Evolutionary conservation across 2,113 vertebrate species (phyloP).

Genomic region (Ptilorrhoa leucosticta): DNA sequence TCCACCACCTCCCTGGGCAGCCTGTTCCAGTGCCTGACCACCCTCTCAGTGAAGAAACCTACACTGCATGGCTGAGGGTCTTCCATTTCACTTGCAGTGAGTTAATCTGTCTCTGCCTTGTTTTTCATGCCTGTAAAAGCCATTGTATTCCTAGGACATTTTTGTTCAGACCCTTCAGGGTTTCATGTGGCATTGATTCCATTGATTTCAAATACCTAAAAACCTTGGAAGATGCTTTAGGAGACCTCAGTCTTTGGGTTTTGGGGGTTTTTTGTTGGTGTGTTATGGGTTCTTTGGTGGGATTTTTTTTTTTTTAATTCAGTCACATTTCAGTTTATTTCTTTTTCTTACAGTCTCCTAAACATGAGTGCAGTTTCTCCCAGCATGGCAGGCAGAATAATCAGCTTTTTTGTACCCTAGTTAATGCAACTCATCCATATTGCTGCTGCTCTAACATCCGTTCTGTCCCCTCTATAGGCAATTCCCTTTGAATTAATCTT

Average conservation of each 20-base stretch:
- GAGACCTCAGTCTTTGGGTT: neutral
- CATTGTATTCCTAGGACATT: neutral
- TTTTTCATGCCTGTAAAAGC: neutral
- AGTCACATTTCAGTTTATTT: neutral
- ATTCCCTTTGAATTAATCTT: neutral
- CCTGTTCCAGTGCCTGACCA: neutral
- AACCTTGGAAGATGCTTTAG: neutral
- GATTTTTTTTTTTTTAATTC: neutral
- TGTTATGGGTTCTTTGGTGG: neutral
- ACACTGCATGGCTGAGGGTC: neutral
- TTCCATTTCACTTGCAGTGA: neutral
- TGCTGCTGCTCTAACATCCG: neutral
- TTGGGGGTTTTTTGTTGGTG: neutral
- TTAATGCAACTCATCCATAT: neutral
- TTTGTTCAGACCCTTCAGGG: neutral
- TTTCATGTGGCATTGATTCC: neutral
- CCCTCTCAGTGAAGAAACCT: neutral
- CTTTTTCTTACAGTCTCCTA: neutral
- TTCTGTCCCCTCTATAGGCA: neutral
- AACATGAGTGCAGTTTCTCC: neutral
- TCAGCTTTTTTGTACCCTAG: neutral
- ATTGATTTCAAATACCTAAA: neutral
- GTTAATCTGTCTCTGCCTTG: neutral
- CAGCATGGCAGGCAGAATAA: neutral
- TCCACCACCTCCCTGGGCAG: neutral